These are phyloP conservation scores for Halichondria panicea DNA, from an alignment of 37 sponge, comb jelly and placozoan species.

Conservation along the genomic window DNA sequence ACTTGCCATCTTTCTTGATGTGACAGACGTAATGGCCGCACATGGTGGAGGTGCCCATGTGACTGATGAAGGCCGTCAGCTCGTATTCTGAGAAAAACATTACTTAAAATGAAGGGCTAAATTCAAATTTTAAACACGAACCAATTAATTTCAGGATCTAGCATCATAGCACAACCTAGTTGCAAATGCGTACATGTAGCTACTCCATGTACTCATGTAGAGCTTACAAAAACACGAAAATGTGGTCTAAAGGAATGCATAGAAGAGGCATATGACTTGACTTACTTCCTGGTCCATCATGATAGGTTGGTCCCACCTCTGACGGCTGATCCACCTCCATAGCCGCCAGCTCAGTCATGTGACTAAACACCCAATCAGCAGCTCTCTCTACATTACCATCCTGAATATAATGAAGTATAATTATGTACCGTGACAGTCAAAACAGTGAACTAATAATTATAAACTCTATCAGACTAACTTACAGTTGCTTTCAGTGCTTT, in stretches of 20 bases:
- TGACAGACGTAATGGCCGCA: constrained; percentile 95
- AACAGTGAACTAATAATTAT: too few species aligned
- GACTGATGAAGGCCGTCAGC: constrained; percentile 83
- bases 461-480: constrained; percentile 16
- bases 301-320: constrained; percentile 1
- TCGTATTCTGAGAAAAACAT: constrained; percentile 54
- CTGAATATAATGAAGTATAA: constrained; percentile 7
- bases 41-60: constrained; percentile 91
- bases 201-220: too few species aligned
- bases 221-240: too few species aligned
- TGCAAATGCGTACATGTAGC: too few species aligned
- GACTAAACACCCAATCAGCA: constrained; percentile 92
- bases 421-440: too few species aligned
- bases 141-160: too few species aligned
- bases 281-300: constrained; percentile 76
- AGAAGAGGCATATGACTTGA: too few species aligned
- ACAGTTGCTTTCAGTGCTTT: constrained; percentile 72
- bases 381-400: constrained; percentile 85
- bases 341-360: constrained; percentile 70
- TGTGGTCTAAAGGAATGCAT: too few species aligned
- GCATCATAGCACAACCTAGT: too few species aligned
- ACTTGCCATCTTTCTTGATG: constrained; percentile 80
- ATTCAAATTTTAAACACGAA: too few species aligned
- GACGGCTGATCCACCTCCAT: constrained; percentile 32
- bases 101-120: too few species aligned